Evolutionary conservation across 2,888 invertebrate genomes (phyloP), one percentile per base, ranked within the genome.

Genomic region (Acanthoscelides obtectus): DNA sequence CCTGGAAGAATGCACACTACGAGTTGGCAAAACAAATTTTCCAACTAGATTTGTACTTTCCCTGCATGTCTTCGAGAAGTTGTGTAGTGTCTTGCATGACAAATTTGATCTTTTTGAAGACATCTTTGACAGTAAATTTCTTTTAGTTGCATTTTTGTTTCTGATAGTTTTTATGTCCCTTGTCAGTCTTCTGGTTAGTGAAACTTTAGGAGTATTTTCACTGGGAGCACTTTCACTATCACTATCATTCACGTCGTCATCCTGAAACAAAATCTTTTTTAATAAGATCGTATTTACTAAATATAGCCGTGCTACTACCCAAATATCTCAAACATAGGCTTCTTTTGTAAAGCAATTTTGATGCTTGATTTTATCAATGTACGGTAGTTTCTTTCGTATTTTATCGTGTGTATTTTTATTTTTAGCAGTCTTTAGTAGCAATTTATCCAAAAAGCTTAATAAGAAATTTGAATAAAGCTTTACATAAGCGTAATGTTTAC

Each of bases 1-100:
- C 77, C 96, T 88, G 4, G 94, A 94, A 66, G 95, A 95, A 83
- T 95, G 93, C 20, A 90, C 93, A 87, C 95, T 95, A 79, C 94
- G 89, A 68, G 92, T 89, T 20, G 95, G 95, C 74, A 95, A 86
- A 45, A 94, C 90, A 87, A 94, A 94, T 83, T 91, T 92, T 69
- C 89, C 87, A 45, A 86, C 86, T 68, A 86, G 81, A 73, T 84
- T 83, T 69, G 81, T 81, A 20, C 79, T 67, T 73, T 81, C 82
- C 70, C 79, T 79, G 68, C 75, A 72, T 64, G 74, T 73, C 73
- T 76, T 79, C 65, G 75, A 72, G 72, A 78, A 77, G 72, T 72
- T 77, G 65, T 76, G 76, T 65, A 78, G 73, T 66, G 74, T 45
- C 76, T 79, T 79, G 22, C 77, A 72, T 64, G 74, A 72, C 67